Evolutionary conservation across 2,888 invertebrate genomes (phyloP).

Genomic region (Ochropleura plecta): DNA sequence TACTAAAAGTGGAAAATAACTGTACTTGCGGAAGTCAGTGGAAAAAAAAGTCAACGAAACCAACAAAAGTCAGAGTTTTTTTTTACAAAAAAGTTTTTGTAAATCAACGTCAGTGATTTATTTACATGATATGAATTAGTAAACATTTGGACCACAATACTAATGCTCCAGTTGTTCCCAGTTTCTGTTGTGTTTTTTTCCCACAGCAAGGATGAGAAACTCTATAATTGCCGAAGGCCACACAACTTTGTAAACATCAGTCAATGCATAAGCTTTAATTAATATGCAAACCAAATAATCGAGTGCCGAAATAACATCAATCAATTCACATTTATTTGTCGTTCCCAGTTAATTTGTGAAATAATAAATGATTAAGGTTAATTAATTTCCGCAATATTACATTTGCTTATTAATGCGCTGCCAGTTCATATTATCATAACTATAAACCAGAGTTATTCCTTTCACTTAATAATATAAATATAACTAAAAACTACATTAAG

Average conservation of each 20-base stretch:
- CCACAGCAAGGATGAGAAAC: slow-evolving; percentile 1
- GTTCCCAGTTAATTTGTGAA: slow-evolving; percentile 10
- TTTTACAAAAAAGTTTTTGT: too few species aligned
- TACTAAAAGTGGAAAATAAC: too few species aligned
- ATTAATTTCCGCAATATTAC: slow-evolving; percentile 6
- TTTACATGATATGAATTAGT: neutral
- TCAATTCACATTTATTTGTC: slow-evolving; percentile 10
- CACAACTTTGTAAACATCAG: slow-evolving; percentile 17
- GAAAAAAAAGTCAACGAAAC: too few species aligned
- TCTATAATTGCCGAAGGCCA: slow-evolving; percentile 9
- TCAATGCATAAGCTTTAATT: slow-evolving; percentile 18
- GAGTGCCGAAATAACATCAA: slow-evolving; percentile 13
- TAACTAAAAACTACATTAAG: too few species aligned
- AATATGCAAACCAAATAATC: slow-evolving; percentile 27
- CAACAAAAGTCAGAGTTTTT: too few species aligned
- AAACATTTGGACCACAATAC: neutral
- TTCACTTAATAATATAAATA: too few species aligned
- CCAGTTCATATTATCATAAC: neutral
- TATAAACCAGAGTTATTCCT: neutral
- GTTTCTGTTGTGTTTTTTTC: neutral
- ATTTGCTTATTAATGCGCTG: neutral
- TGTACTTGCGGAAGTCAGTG: too few species aligned
- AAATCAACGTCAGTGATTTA: neutral
- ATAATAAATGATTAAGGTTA: slow-evolving; percentile 13
- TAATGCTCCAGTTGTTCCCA: slow-evolving; percentile 1